These are phyloP conservation scores for Taenaris catops DNA, from an alignment of 2,888 invertebrate species.

Conservation along the genomic window DNA sequence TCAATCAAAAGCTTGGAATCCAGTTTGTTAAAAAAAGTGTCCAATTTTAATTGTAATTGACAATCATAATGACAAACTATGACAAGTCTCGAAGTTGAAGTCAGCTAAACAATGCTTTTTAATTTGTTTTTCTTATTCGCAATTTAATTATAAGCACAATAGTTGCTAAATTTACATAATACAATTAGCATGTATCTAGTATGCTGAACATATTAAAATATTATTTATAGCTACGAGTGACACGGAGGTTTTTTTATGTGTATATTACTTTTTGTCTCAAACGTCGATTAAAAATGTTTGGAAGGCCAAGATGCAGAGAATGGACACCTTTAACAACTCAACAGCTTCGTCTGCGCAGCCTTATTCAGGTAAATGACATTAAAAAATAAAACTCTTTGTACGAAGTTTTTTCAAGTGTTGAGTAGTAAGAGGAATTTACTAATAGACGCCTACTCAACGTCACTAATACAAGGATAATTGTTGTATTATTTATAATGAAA, in stretches of 20 bases:
- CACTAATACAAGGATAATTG: no score
- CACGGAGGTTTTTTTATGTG: neutral
- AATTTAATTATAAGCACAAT: neutral
- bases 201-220: no score
- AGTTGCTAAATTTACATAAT: neutral
- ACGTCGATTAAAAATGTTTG: constrained; percentile 62
- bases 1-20: no score
- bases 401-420: constrained; percentile 1
- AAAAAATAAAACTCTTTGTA: neutral
- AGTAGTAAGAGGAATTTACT: constrained; percentile 34
- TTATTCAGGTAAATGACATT: constrained; percentile 84
- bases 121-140: constrained; percentile 35
- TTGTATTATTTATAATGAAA: no score
- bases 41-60: no score
- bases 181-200: no score
- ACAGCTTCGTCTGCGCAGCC: constrained; percentile 89
- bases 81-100: no score
- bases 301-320: constrained; percentile 85
- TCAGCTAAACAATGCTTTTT: constrained; percentile 49
- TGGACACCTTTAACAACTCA: constrained; percentile 92
- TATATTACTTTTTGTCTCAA: constrained; percentile 20
- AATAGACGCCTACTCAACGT: constrained; percentile 52
- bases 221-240: constrained; percentile 3
- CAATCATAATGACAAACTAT: no score
- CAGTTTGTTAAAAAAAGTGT: no score